phyloP scores from a whole-genome alignment of 2,113 vertebrate species.

The Spea bombifrons region DNA sequence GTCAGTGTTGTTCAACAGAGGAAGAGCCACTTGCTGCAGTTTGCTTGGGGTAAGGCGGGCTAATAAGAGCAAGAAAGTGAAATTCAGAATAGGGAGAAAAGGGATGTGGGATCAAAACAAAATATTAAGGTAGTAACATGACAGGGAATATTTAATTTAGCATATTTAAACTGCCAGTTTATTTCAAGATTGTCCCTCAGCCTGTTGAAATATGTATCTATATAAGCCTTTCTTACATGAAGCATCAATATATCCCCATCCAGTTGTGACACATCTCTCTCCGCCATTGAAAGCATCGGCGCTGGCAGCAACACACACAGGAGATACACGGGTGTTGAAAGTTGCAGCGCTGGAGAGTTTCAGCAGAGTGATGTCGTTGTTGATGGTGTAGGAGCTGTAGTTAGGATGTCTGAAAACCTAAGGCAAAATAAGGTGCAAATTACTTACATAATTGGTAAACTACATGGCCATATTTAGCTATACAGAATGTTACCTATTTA shows the following conservation, averaged over 20 bases:
- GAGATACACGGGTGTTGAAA: conserved; percentile 60
- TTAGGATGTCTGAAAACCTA: conserved; percentile 75
- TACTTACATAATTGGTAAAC: too few species aligned
- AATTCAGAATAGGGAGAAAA: too few species aligned
- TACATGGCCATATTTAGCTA: too few species aligned
- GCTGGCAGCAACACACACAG: conserved; percentile 69
- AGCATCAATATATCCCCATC: conserved; percentile 75
- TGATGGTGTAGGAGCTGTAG: conserved; percentile 63
- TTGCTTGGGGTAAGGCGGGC: conserved; percentile 61
- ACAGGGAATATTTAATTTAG: too few species aligned
- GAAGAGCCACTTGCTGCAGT: conserved; percentile 72
- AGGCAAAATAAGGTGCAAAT: background rate
- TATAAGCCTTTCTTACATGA: conserved; percentile 56
- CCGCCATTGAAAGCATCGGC: conserved; percentile 63
- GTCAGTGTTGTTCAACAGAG: conserved; percentile 62
- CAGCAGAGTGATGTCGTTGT: conserved; percentile 75
- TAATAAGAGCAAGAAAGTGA: conserved; percentile 45
- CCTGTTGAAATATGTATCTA: too few species aligned
- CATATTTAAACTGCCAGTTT: too few species aligned
- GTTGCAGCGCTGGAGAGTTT: conserved; percentile 67
- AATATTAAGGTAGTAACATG: too few species aligned
- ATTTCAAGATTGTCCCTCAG: too few species aligned
- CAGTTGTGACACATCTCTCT: conserved; percentile 69
- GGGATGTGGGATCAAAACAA: too few species aligned
- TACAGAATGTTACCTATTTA: too few species aligned